Evolutionary conservation across 2,888 invertebrate genomes (phyloP).

Genomic region (Deilephila porcellus): DNA sequence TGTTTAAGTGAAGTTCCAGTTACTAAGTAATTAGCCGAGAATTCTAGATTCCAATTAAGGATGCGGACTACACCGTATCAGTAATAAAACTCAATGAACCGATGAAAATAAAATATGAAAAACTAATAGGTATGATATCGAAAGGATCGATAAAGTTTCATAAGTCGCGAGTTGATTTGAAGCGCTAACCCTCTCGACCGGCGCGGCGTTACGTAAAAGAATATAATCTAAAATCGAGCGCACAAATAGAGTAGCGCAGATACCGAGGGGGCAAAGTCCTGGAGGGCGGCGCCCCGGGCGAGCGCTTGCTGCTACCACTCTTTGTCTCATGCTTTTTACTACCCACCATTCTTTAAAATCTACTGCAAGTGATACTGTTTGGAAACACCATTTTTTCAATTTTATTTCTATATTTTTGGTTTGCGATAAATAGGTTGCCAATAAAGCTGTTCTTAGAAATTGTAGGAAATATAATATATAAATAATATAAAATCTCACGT

Average conservation of each 20-base stretch:
- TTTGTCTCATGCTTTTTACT: conserved; percentile 58
- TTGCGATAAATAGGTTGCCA: neutral
- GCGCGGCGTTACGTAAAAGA: conserved; percentile 67
- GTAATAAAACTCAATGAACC: too few relatives aligned
- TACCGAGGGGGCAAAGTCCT: conserved; percentile 68
- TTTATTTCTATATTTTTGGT: neutral
- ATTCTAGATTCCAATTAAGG: too few relatives aligned
- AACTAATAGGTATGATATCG: conserved; percentile 8
- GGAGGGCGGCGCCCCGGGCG: conserved; percentile 62
- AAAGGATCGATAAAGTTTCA: conserved; percentile 9
- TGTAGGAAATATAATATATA: too few relatives aligned
- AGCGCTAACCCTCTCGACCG: conserved; percentile 50
- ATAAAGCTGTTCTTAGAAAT: neutral
- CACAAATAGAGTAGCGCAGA: conserved; percentile 51
- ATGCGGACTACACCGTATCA: too few relatives aligned
- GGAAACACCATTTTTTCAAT: neutral
- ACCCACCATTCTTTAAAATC: conserved; percentile 34
- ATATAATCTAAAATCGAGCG: conserved; percentile 66
- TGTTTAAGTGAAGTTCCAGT: too few relatives aligned
- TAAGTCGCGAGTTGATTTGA: conserved; percentile 42
- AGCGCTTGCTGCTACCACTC: conserved; percentile 70
- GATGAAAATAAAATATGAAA: neutral
- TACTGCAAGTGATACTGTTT: neutral
- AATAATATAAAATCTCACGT: too few relatives aligned
- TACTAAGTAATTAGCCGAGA: too few relatives aligned